A percentile compares a stretch with the other conserved stretches of the same genome.
Conservation (phyloP, 1,140 invertebrate genomes). For the silkworm (Bombyx mori) region ASM3026992v2 NC_085131.1:10896501-10897000, state of each 20-base stretch:
- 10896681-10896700: conserved; percentile 28
- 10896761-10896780: conserved; percentile 32
- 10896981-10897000: no score
- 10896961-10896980: no score
- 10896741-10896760: conserved; percentile 65
- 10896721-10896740: conserved; percentile 52
- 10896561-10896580: conserved; percentile 60
- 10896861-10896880: no score
- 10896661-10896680: conserved; percentile 19
- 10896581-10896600: conserved; percentile 59
- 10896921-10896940: no score
- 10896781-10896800: conserved; percentile 50
- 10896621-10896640: conserved; percentile 47
- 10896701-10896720: conserved; percentile 39
- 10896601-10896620: conserved; percentile 67
- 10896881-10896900: no score
- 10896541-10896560: conserved; percentile 40
- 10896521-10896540: conserved; percentile 36
- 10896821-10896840: conserved; percentile 29
- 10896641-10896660: conserved; percentile 18
- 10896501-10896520: conserved; percentile 48
- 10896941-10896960: no score
- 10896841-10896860: no score
- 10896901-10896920: no score
- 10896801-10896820: conserved; percentile 63